phyloP scores from a whole-genome alignment of 2,888 invertebrate species.

The Mesorhabditis sp. region DNA sequence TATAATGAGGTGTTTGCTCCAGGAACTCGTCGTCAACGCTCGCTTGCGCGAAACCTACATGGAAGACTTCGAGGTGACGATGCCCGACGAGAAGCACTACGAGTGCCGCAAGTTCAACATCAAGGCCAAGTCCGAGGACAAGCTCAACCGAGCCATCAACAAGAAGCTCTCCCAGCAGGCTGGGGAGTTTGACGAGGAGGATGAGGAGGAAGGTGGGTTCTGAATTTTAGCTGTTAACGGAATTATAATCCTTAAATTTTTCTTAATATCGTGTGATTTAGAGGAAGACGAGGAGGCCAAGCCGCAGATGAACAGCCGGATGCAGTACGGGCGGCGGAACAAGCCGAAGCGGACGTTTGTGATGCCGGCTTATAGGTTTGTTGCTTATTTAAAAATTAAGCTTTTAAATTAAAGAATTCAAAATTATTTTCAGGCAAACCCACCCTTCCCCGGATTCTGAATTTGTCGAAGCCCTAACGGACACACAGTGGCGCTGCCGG shows the following conservation, averaged over 20 bases:
- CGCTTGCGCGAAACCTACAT: conserved; percentile 49
- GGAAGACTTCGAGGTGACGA: conserved; percentile 46
- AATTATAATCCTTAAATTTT: background rate
- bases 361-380: conserved; percentile 39
- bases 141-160: conserved; percentile 28
- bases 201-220: conserved; percentile 22
- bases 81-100: conserved; percentile 53
- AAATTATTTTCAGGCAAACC: conserved; percentile 40
- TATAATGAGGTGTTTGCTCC: background rate
- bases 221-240: background rate
- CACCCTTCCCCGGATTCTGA: conserved; percentile 39
- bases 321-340: conserved; percentile 44
- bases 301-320: conserved; percentile 46
- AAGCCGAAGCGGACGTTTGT: conserved; percentile 55
- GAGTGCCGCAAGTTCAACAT: conserved; percentile 35
- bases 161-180: background rate
- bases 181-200: conserved; percentile 13
- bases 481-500: conserved; percentile 55
- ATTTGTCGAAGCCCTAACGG: conserved; percentile 45
- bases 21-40: conserved; percentile 54
- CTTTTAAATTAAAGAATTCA: background rate
- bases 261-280: background rate
- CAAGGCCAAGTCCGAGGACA: conserved; percentile 37
- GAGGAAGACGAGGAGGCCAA: conserved; percentile 16
- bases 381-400: background rate